Percentiles rank a stretch among this genome's conserved stretches.
phyloP scores from a whole-genome alignment of 2,113 vertebrate species.

The Eudyptes chrysolophus region DNA sequence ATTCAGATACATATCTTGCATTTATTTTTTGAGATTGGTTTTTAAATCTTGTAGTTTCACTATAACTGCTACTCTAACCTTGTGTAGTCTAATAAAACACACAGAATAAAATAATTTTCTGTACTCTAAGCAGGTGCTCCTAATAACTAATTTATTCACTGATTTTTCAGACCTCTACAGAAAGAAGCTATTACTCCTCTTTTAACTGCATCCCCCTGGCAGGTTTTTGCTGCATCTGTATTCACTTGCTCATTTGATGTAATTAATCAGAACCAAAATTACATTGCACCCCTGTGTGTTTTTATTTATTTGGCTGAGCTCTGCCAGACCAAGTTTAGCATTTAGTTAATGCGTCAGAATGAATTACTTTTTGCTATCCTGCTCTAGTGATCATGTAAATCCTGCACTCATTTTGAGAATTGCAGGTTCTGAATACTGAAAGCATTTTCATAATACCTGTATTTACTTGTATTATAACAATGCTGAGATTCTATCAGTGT shows the following conservation, averaged over 20 bases:
- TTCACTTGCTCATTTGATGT: slow-evolving; percentile 56
- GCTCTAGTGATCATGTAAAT: slow-evolving; percentile 71
- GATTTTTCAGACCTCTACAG: slow-evolving; percentile 34
- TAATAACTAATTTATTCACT: not conserved
- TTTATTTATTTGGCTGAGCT: slow-evolving; percentile 60
- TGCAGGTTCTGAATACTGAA: slow-evolving; percentile 72
- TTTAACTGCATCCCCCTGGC: slow-evolving; percentile 17
- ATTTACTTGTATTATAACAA: slow-evolving; percentile 58
- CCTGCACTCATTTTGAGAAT: slow-evolving; percentile 72
- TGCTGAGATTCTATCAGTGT: slow-evolving; percentile 53
- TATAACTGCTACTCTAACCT: not conserved
- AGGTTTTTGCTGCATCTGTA: slow-evolving; percentile 59
- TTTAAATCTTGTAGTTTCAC: not conserved
- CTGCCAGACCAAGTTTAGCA: slow-evolving; percentile 18
- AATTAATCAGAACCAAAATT: slow-evolving; percentile 59
- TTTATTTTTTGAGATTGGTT: not conserved
- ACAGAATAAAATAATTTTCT: not conserved
- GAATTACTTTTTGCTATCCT: slow-evolving; percentile 55
- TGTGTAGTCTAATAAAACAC: not conserved
- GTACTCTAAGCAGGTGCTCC: not conserved
- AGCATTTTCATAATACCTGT: slow-evolving; percentile 72
- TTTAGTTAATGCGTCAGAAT: slow-evolving; percentile 61
- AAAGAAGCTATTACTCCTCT: slow-evolving; percentile 37
- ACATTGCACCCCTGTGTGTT: slow-evolving; percentile 35
- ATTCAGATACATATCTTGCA: not conserved